Conservation (phyloP, 2,888 invertebrate species). For the Glyphotaelius pellucidus region DNA sequence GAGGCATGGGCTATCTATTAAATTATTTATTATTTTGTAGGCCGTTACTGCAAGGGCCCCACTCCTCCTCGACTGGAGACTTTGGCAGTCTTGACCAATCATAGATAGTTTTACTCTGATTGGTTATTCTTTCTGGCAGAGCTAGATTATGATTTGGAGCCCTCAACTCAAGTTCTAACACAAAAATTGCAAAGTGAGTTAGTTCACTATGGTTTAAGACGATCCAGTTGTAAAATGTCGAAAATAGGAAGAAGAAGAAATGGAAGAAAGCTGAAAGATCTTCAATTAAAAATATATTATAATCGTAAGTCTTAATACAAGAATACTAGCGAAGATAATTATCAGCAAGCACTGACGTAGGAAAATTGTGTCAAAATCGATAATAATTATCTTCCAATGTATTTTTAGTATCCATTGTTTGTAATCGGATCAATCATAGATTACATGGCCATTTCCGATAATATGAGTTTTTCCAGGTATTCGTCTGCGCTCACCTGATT, state of each 20-base stretch:
- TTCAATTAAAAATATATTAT: background rate
- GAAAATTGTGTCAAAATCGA: background rate
- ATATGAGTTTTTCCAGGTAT: background rate
- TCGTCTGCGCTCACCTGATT: background rate
- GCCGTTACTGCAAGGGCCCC: no score
- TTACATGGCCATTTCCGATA: background rate
- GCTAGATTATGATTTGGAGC: no score
- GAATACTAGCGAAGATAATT: background rate
- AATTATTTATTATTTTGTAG: no score
- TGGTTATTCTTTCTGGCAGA: no score
- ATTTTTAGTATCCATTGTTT: background rate
- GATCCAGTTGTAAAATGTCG: background rate
- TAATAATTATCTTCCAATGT: background rate
- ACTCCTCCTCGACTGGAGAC: no score
- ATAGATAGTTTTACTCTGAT: no score
- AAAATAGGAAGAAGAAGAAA: background rate
- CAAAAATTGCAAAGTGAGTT: no score
- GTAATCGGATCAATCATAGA: background rate
- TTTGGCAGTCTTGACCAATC: no score
- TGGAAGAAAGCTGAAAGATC: background rate
- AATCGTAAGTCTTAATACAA: no score
- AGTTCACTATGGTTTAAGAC: no score
- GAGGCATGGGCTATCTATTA: no score
- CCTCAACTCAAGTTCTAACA: no score
- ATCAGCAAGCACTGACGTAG: background rate